Percentiles rank a stretch among this genome's conserved stretches.
Conservation (phyloP, 1,140 invertebrate species). For the Drosophila kikkawai region DNA sequence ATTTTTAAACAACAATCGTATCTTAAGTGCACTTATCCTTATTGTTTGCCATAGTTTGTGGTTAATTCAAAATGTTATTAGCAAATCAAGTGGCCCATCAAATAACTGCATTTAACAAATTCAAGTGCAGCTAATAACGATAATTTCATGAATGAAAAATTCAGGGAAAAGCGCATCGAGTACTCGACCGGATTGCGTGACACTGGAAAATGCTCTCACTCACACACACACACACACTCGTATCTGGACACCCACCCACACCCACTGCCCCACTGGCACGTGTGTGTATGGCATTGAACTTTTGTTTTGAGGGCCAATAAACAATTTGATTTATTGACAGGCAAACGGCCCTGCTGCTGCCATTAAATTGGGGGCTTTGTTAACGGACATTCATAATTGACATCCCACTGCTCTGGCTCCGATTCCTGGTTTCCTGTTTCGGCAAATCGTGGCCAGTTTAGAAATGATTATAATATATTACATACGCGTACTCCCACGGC, state of each 20-base stretch:
- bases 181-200: slow-evolving; percentile 54
- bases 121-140: slow-evolving; percentile 56
- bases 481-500: slow-evolving; percentile 6
- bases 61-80: not conserved
- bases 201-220: slow-evolving; percentile 47
- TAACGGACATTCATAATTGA: slow-evolving; percentile 58
- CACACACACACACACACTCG: slow-evolving; percentile 1
- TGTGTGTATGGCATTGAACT: slow-evolving; percentile 63
- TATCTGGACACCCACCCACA: not conserved
- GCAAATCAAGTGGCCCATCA: not conserved
- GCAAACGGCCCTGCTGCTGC: slow-evolving; percentile 41
- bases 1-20: not conserved
- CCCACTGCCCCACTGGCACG: slow-evolving; percentile 6
- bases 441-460: slow-evolving; percentile 41
- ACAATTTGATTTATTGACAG: slow-evolving; percentile 67
- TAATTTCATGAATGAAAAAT: slow-evolving; percentile 63
- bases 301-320: slow-evolving; percentile 61
- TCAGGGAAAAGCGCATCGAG: slow-evolving; percentile 31
- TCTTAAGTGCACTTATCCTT: no score
- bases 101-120: slow-evolving; percentile 47
- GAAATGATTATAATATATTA: slow-evolving; percentile 61
- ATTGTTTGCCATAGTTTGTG: not conserved
- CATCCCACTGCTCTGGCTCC: not conserved
- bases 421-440: slow-evolving; percentile 19
- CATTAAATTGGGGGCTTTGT: slow-evolving; percentile 49